Evolutionary conservation across 2,113 vertebrate genomes (phyloP).

Genomic region (Euleptes europaea): DNA sequence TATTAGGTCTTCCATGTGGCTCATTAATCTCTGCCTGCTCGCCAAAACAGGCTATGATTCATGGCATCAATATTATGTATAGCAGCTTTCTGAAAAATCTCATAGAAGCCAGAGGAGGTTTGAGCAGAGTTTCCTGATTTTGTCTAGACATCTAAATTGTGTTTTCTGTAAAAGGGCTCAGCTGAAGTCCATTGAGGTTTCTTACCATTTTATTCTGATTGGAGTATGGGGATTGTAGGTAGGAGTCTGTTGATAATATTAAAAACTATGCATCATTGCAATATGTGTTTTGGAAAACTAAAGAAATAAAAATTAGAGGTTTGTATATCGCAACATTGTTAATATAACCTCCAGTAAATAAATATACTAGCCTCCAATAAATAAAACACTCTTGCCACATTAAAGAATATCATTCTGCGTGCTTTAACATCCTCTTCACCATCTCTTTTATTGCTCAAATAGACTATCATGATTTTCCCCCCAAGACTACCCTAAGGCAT

Average conservation of each 20-base stretch:
- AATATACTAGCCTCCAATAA: too few species aligned
- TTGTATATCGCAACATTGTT: neutral
- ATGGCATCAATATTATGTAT: conserved; percentile 27
- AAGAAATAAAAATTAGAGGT: conserved; percentile 3
- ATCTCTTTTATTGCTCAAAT: too few species aligned
- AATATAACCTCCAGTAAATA: too few species aligned
- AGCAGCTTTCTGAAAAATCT: conserved; percentile 12
- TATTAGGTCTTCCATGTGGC: conserved; percentile 58
- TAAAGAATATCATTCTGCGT: too few species aligned
- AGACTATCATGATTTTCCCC: too few species aligned
- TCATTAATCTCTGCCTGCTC: conserved; percentile 65
- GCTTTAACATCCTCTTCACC: too few species aligned
- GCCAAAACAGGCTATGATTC: conserved; percentile 48
- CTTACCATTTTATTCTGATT: neutral
- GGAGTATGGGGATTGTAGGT: neutral
- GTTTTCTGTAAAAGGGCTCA: neutral
- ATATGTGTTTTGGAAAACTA: neutral
- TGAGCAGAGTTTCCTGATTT: neutral
- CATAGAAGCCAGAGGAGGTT: conserved; percentile 14
- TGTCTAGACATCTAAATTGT: conserved; percentile 23
- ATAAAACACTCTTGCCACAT: too few species aligned
- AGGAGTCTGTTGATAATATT: neutral
- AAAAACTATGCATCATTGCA: neutral
- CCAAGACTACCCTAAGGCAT: too few species aligned
- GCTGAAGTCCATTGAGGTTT: neutral